Conservation (phyloP, 2,888 invertebrate species). For the Scotopteryx bipunctaria region DNA sequence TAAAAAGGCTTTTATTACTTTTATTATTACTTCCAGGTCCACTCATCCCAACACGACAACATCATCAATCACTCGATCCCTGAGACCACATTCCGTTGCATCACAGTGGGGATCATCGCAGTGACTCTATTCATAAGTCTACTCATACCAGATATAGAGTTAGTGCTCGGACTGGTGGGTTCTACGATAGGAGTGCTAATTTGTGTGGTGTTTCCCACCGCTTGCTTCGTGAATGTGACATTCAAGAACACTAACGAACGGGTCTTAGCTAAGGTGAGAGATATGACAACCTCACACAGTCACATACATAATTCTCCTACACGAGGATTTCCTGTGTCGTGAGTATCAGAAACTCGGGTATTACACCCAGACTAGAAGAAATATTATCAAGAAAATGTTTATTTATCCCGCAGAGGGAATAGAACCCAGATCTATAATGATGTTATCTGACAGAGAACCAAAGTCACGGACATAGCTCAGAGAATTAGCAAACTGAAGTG, state of each 20-base stretch:
- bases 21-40: conserved; percentile 75
- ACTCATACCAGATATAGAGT: conserved; percentile 95
- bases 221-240: conserved; percentile 93
- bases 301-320: background rate
- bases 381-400: too few species aligned
- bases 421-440: too few species aligned
- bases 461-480: too few species aligned
- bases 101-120: conserved; percentile 91
- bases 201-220: conserved; percentile 96
- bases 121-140: conserved; percentile 91
- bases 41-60: conserved; percentile 85
- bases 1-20: too few species aligned
- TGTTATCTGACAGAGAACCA: too few species aligned
- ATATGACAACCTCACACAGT: conserved; percentile 13
- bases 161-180: conserved; percentile 96
- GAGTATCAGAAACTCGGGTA: too few species aligned
- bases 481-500: too few species aligned
- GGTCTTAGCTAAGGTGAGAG: conserved; percentile 89
- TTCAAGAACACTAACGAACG: conserved; percentile 93
- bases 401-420: too few species aligned
- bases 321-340: too few species aligned
- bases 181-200: conserved; percentile 97
- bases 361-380: too few species aligned
- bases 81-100: conserved; percentile 90
- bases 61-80: conserved; percentile 89